Evolutionary conservation across 2,113 vertebrate species (phyloP).

Genomic region (Archilochus colubris): DNA sequence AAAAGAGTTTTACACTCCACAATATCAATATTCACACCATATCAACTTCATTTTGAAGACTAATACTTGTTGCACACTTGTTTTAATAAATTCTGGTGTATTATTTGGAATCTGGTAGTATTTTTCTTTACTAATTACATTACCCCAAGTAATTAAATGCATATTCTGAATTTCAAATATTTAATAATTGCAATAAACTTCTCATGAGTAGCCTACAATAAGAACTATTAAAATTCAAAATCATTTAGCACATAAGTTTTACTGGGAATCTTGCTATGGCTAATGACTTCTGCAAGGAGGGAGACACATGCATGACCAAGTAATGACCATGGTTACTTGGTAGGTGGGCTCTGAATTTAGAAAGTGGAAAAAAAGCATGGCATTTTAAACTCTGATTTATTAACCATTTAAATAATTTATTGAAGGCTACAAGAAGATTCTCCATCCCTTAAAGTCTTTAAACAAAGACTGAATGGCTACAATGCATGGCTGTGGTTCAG

Average conservation of each 20-base stretch:
- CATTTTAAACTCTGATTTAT: not conserved
- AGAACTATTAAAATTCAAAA: not conserved
- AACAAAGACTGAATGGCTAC: not conserved
- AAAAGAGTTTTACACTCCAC: not conserved
- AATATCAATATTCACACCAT: not conserved
- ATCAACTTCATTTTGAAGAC: not conserved
- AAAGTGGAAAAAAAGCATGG: not conserved
- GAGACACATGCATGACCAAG: not conserved
- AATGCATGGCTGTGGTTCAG: not conserved
- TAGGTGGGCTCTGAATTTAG: not conserved
- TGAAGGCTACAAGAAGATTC: not conserved
- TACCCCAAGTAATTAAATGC: not conserved
- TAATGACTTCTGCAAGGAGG: not conserved
- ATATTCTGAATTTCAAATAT: not conserved
- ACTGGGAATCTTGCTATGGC: not conserved
- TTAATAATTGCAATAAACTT: not conserved
- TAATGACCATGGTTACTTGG: rapidly evolving
- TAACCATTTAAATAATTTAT: not conserved
- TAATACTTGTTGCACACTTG: not conserved
- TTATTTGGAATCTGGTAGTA: not conserved
- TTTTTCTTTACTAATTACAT: not conserved
- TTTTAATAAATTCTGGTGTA: not conserved
- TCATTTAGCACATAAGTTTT: not conserved
- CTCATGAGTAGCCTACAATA: not conserved
- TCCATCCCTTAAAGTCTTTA: not conserved